These are phyloP conservation scores for Drosophila erecta DNA, from an alignment of 1,140 invertebrate species.

Conservation along the genomic window DNA sequence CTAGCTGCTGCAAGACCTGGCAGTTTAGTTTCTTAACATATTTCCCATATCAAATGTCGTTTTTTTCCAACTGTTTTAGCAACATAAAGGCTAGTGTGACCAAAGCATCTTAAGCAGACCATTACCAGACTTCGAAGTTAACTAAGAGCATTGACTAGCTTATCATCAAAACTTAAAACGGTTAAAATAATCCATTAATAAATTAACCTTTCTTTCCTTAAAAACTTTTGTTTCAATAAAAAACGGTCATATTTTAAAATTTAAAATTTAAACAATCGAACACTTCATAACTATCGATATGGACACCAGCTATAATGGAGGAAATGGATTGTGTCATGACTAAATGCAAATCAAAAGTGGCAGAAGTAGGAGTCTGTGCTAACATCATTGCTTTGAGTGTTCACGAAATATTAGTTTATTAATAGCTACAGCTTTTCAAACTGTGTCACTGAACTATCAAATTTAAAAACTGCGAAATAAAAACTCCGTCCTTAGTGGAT, in stretches of 20 bases:
- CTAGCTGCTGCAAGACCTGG: background rate
- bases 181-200: no score
- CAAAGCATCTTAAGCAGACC: background rate
- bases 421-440: background rate
- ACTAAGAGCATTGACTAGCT: no score
- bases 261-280: background rate
- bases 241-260: background rate
- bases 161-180: no score
- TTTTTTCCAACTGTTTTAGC: conserved; percentile 10
- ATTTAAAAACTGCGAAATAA: background rate
- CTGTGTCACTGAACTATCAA: background rate
- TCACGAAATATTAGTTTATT: no score
- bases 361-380: no score
- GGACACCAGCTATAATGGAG: no score
- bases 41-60: conserved; percentile 11
- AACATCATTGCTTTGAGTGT: no score
- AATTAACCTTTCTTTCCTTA: no score
- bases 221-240: background rate
- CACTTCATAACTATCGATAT: background rate
- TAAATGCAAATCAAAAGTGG: background rate
- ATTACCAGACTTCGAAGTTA: background rate
- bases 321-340: background rate
- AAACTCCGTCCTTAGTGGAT: background rate
- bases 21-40: conserved; percentile 12
- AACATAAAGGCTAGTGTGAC: background rate